phyloP scores from a whole-genome alignment of 2,888 invertebrate genomes.

The Flexamia atlantica region DNA sequence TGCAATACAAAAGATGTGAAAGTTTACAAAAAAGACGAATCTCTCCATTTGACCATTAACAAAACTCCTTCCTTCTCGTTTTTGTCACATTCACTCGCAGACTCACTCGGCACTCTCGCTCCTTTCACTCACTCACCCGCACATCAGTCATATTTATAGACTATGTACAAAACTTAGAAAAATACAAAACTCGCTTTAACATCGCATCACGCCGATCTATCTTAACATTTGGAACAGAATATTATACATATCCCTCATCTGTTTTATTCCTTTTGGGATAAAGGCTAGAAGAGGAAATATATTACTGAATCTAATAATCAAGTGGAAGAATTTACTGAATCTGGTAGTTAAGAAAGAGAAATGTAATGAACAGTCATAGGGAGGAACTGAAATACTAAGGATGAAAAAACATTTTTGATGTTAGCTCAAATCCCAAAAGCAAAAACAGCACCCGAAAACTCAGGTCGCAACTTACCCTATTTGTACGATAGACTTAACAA shows the following conservation, averaged over 20 bases:
- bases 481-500: constrained; percentile 61
- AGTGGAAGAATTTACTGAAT: background rate
- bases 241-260: constrained; percentile 44
- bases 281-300: constrained; percentile 31
- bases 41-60: constrained; percentile 50
- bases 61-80: constrained; percentile 39
- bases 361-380: no score
- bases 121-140: constrained; percentile 40
- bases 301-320: no score
- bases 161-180: constrained; percentile 63
- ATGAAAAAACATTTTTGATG: background rate
- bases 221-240: constrained; percentile 60
- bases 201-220: constrained; percentile 59
- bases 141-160: constrained; percentile 60
- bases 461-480: constrained; percentile 41
- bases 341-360: background rate
- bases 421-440: constrained; percentile 49
- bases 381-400: background rate
- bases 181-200: constrained; percentile 60
- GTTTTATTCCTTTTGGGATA: constrained; percentile 52
- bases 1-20: constrained; percentile 40
- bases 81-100: constrained; percentile 6
- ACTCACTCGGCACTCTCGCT: constrained; percentile 33
- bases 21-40: constrained; percentile 24
- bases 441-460: constrained; percentile 43